Evolutionary conservation across 2,797 vertebrate genomes (phyloP).

Genomic region (Microhierax caerulescens): DNA sequence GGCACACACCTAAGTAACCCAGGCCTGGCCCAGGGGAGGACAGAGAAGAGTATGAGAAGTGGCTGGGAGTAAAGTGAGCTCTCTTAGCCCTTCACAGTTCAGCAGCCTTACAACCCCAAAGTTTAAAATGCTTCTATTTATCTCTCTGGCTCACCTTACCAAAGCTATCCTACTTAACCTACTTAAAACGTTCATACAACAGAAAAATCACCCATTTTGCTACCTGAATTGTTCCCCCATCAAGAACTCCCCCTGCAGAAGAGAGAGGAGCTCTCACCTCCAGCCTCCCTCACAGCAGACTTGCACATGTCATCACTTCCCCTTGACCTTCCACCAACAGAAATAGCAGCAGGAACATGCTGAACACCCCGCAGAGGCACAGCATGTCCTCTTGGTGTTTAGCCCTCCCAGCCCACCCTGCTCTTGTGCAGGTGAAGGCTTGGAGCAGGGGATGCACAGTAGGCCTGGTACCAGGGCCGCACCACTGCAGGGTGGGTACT

Average conservation of each 20-base stretch:
- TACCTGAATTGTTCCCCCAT: fast-evolving
- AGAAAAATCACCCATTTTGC: not conserved
- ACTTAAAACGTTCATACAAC: not conserved
- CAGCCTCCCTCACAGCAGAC: not conserved
- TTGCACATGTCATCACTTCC: not conserved
- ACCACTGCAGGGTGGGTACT: not conserved
- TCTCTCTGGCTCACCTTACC: not conserved
- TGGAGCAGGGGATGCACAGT: not conserved
- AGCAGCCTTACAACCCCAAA: not conserved
- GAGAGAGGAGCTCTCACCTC: not conserved
- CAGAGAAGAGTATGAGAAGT: not conserved
- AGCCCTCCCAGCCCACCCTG: not conserved
- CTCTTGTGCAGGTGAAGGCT: fast-evolving
- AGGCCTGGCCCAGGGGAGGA: not conserved
- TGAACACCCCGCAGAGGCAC: not conserved
- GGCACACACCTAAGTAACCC: not conserved
- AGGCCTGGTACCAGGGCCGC: not conserved
- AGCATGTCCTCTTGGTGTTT: fast-evolving
- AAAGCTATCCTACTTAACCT: not conserved
- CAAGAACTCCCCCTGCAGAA: not conserved
- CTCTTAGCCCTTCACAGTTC: not conserved
- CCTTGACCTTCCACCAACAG: not conserved
- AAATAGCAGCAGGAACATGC: not conserved
- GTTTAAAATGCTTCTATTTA: not conserved
- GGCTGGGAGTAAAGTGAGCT: not conserved